Percentiles rank a stretch among this genome's conserved stretches.
Conservation (phyloP, 1,140 invertebrate genomes). For the Drosophila eugracilis region DNA sequence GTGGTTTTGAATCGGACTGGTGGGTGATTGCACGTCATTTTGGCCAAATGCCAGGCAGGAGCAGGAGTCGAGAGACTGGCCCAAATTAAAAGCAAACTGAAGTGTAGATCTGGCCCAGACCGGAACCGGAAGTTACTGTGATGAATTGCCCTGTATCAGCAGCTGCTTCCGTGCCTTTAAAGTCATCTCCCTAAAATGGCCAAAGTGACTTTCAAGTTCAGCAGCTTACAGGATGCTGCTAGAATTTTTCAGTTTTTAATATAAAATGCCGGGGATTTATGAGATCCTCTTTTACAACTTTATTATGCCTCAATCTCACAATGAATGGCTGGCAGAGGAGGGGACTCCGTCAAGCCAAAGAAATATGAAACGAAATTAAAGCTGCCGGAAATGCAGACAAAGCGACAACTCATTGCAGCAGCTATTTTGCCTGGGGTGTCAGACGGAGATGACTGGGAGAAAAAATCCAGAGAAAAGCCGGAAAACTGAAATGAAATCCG, state of each 20-base stretch:
- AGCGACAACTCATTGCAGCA: slow-evolving; percentile 72
- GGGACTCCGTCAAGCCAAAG: background rate
- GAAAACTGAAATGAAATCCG: slow-evolving; percentile 54
- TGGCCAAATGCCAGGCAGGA: slow-evolving; percentile 52
- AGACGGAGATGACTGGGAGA: slow-evolving; percentile 35
- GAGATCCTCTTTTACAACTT: slow-evolving; percentile 47
- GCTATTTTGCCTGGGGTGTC: slow-evolving; percentile 68
- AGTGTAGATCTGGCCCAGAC: slow-evolving; percentile 50
- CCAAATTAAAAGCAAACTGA: slow-evolving; percentile 56
- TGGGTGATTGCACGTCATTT: slow-evolving; percentile 41
- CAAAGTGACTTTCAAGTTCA: slow-evolving; percentile 49
- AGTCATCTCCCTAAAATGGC: background rate
- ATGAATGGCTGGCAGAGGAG: slow-evolving; percentile 8
- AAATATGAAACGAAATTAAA: slow-evolving; percentile 77
- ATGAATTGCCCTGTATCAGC: slow-evolving; percentile 54
- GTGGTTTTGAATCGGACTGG: slow-evolving; percentile 32
- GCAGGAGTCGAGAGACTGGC: slow-evolving; percentile 13
- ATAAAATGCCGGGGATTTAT: slow-evolving; percentile 50
- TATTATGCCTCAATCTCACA: slow-evolving; percentile 43
- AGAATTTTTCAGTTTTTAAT: slow-evolving; percentile 47
- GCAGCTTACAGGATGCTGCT: slow-evolving; percentile 11
- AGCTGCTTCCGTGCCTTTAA: slow-evolving; percentile 5
- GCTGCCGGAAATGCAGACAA: slow-evolving; percentile 79
- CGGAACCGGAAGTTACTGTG: slow-evolving; percentile 71
- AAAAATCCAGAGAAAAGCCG: slow-evolving; percentile 10